Base-by-base conservation (phyloP, 2,888 invertebrate genomes). In the Nomada ferruginata region DNA sequence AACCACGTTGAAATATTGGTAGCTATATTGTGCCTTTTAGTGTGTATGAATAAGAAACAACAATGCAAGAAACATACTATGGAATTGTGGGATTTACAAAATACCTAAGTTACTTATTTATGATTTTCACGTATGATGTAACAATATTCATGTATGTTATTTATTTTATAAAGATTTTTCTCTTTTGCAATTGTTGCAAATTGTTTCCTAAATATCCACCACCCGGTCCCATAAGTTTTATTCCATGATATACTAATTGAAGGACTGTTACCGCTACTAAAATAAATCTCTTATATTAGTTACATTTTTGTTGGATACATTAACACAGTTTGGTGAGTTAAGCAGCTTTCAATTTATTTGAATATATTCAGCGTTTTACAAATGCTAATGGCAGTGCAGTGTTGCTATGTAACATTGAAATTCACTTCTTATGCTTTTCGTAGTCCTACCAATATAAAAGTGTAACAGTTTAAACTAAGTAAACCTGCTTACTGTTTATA, bases 21-120 rank as follows among this genome's bases (percentile, higher is more conserved):
- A 92, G 92, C 92, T 92, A 92, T 92, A 92, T 92, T 89, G 93
- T 93, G 93, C 93, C 93, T 93, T 93, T 92, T 93, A 93, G 92
- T 91, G 85, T 91, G 88, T 92, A 92, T 90, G 91, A 89, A 90
- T 89, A 90, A 91, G 89, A 90, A 91, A 57, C n/a, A 13, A 89
- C 87, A 91, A 90, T 90, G 92, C 90, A 92, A 47, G 92, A 90
- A 91, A 90, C 91, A 90, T 89, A 92, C 89, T 90, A 89, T 91
- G 91, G 90, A 92, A 91, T 92, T 92, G 91, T 90, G 89, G 90
- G 86, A 89, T 92, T 91, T 87, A 90, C 82, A 81, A 87, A 85
- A 91, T 86, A 91, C 85, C 82, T 91, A 87, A 86, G 89, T 91
- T 90, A 90, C 85, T 92, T 90, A 91, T 92, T 92, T 91, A 91